phyloP scores from a whole-genome alignment of 2,888 invertebrate species.

The Tigriopus californicus region DNA sequence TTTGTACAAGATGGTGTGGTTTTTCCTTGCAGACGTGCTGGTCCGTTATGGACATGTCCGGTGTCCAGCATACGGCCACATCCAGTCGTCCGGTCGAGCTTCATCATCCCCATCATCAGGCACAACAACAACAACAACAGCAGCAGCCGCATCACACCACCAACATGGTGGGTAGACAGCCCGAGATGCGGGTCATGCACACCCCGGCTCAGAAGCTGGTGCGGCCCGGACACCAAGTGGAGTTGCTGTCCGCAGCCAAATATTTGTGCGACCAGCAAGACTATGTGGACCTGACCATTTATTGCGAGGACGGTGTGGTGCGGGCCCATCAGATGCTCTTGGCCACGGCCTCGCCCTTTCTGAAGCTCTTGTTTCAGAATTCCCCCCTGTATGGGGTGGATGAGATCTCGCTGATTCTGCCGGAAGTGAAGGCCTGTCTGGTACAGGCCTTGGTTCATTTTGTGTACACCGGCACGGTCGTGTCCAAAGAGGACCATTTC shows the following conservation, averaged over 20 bases:
- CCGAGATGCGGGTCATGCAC: too few relatives aligned
- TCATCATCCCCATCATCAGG: too few relatives aligned
- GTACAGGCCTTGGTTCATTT: conserved; percentile 13
- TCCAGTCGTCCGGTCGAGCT: too few relatives aligned
- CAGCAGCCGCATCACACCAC: too few relatives aligned
- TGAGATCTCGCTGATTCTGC: conserved; percentile 9
- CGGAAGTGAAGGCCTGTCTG: conserved; percentile 12
- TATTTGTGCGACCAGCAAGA: conserved; percentile 10
- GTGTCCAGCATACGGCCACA: too few relatives aligned
- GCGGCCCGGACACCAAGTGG: conserved; percentile 10
- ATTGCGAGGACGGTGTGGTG: conserved; percentile 15
- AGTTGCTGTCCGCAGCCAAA: conserved; percentile 9
- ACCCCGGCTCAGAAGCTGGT: conserved; percentile 10
- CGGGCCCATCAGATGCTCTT: conserved; percentile 13
- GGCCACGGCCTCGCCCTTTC: conserved; percentile 13
- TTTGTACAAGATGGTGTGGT: too few relatives aligned
- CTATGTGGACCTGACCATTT: conserved; percentile 13
- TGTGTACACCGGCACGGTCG: conserved; percentile 13
- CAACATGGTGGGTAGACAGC: too few relatives aligned
- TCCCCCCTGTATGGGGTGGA: not conserved
- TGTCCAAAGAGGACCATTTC: conserved; percentile 14
- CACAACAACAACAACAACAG: too few relatives aligned
- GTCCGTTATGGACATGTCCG: too few relatives aligned
- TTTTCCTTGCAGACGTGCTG: too few relatives aligned
- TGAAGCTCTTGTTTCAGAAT: conserved; percentile 8